These are phyloP conservation scores for Platerodrilus igneus DNA, from an alignment of 2,888 invertebrate genomes.

Conservation along the genomic window DNA sequence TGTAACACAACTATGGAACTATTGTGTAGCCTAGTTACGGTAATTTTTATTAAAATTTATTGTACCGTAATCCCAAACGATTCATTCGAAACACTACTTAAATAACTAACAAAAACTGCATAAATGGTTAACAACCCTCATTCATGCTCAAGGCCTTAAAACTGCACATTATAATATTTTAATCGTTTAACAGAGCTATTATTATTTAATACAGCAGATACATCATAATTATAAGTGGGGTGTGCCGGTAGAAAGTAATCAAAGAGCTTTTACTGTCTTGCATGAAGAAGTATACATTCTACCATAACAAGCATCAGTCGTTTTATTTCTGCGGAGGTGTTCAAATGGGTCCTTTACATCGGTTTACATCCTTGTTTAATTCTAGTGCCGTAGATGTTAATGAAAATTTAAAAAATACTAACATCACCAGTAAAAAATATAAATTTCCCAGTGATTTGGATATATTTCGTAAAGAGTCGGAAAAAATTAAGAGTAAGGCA, in stretches of 20 bases:
- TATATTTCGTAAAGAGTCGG: constrained; percentile 44
- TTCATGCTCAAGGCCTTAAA: too few species aligned
- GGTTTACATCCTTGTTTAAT: constrained; percentile 60
- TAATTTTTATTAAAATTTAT: too few species aligned
- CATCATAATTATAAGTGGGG: constrained; percentile 9
- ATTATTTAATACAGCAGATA: neutral
- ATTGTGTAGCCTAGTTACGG: too few species aligned
- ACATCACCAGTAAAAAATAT: constrained; percentile 48
- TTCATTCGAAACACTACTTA: too few species aligned
- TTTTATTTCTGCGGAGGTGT: constrained; percentile 13
- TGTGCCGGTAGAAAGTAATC: constrained; percentile 21
- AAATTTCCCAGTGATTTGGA: constrained; percentile 56
- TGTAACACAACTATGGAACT: too few species aligned
- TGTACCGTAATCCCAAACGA: too few species aligned
- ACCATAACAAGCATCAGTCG: constrained; percentile 6
- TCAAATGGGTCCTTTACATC: constrained; percentile 58
- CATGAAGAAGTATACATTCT: constrained; percentile 7
- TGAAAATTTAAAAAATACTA: constrained; percentile 44
- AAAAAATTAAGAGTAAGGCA: constrained; percentile 49
- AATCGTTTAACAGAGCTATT: too few species aligned
- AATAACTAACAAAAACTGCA: too few species aligned
- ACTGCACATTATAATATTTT: too few species aligned
- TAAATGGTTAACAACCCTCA: too few species aligned
- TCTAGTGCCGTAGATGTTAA: constrained; percentile 50
- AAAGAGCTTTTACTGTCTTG: constrained; percentile 16